Conservation (phyloP, 35 echinoderm and acorn worm species). For the Apostichopus californicus region DNA sequence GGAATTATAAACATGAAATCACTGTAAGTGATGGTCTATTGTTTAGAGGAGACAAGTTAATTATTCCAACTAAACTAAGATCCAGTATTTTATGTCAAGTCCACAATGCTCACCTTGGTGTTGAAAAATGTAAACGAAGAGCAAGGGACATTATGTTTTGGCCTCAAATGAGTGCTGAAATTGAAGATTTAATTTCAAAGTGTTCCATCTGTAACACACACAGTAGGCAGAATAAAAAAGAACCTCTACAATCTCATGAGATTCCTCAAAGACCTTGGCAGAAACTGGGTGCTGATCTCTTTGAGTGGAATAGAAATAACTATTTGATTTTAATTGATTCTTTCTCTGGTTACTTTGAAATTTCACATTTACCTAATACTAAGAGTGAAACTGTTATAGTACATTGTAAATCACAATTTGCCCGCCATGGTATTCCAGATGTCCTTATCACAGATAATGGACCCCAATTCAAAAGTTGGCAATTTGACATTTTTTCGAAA, state of each 20-base stretch:
- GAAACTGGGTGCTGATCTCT: slow-evolving; percentile 6
- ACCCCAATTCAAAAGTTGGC: background rate
- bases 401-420: background rate
- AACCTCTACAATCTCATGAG: background rate
- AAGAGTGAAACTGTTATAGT: background rate
- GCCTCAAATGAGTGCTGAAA: slow-evolving; percentile 20
- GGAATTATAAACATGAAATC: slow-evolving; percentile 6
- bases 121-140: background rate
- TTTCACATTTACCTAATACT: background rate
- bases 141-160: background rate
- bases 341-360: background rate
- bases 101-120: slow-evolving; percentile 7
- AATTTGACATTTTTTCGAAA: background rate
- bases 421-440: slow-evolving; percentile 7
- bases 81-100: background rate
- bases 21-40: background rate
- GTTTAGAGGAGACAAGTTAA: background rate
- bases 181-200: slow-evolving; percentile 10
- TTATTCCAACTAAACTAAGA: background rate
- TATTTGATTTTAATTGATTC: background rate
- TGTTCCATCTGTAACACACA: background rate
- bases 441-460: background rate
- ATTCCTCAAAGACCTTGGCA: background rate
- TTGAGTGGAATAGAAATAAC: background rate
- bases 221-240: background rate